These are phyloP conservation scores for Tyrophagus putrescentiae DNA, from an alignment of 1,140 invertebrate genomes.

Conservation along the genomic window DNA sequence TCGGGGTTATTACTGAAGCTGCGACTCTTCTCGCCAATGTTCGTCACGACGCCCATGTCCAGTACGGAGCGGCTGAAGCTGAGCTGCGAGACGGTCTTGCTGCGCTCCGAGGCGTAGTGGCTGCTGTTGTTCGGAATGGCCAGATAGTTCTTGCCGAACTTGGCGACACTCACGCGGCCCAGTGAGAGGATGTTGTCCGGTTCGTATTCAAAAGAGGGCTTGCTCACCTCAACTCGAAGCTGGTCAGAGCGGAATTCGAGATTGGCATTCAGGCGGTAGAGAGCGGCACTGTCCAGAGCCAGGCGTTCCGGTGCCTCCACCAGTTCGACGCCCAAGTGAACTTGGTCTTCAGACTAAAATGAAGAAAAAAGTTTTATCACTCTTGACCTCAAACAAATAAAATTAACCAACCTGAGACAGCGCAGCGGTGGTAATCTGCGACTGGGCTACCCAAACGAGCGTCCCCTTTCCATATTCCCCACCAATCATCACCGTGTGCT, in stretches of 20 bases:
- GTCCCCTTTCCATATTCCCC: slow-evolving; percentile 36
- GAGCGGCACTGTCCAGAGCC: slow-evolving; percentile 25
- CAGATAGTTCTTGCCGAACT: slow-evolving; percentile 25
- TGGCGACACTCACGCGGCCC: slow-evolving; percentile 25
- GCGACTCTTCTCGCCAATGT: slow-evolving; percentile 23
- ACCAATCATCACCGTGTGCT: slow-evolving; percentile 36
- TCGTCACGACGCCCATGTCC: slow-evolving; percentile 26
- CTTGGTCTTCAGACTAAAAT: slow-evolving; percentile 16
- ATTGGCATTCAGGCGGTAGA: slow-evolving; percentile 22
- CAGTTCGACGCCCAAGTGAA: slow-evolving; percentile 22
- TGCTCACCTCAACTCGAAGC: slow-evolving; percentile 21
- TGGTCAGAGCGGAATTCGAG: slow-evolving; percentile 24
- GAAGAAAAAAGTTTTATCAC: not conserved
- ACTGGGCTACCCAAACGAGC: slow-evolving; percentile 37
- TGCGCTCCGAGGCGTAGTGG: slow-evolving; percentile 24
- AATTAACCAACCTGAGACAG: slow-evolving; percentile 14
- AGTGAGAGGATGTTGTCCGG: slow-evolving; percentile 23
- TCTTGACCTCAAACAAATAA: not conserved
- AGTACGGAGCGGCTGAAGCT: slow-evolving; percentile 22
- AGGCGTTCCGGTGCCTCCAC: slow-evolving; percentile 20
- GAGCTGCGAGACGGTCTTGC: slow-evolving; percentile 21
- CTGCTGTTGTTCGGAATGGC: slow-evolving; percentile 25
- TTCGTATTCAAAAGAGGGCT: slow-evolving; percentile 16
- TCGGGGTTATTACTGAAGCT: slow-evolving; percentile 15
- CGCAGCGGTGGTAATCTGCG: slow-evolving; percentile 25